Base-by-base conservation (phyloP, 2,888 invertebrate genomes). In the Acleris cristana region DNA sequence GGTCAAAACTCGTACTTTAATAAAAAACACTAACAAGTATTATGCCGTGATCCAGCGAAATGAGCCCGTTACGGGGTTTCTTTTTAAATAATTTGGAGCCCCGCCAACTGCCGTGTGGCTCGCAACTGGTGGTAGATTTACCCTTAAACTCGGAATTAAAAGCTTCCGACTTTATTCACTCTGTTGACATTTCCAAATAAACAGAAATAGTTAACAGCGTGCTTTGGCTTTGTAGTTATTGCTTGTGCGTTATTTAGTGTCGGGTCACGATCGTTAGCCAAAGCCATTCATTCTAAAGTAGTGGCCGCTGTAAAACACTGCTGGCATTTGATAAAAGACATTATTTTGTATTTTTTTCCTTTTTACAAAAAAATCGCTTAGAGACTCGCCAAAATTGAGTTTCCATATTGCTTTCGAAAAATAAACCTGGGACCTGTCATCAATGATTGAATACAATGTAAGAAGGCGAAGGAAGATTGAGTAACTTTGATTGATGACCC, bases 41-140 rank as follows among this genome's bases (percentile, higher is more conserved):
- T 78, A 79, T 77, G 72, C 75, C 76, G 79, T 82, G 82, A 83
- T 83, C 80, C 79, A 76, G 76, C 78, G 73, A 81, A 89, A 88
- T 85, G 82, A 84, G 83, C 79, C 79, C 78, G 80, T 85, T 86
- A 80, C 79, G 78, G 74, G 79, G 83, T 86, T 89, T 85, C 85
- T 90, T 90, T 89, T 81, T 86, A 90, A 90, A 90, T 90, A 88
- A 90, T 90, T 90, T 91, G 91, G 91, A 84, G 65, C 70, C 64
- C 68, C 64, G 89, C 91, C 92, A 92, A 81, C 77, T 72, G 72
- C 75, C 75, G 75, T 76, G 77, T 72, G 76, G 74, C 76, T 87
- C 76, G 89, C 90, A 90, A 91, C 90, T 90, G 87, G 90, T 91
- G 89, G 90, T 80, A 82, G 86, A 83, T 86, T 86, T 81, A 79